Conservation (phyloP, 1,140 invertebrate species). For the Reticulitermes speratus region DNA sequence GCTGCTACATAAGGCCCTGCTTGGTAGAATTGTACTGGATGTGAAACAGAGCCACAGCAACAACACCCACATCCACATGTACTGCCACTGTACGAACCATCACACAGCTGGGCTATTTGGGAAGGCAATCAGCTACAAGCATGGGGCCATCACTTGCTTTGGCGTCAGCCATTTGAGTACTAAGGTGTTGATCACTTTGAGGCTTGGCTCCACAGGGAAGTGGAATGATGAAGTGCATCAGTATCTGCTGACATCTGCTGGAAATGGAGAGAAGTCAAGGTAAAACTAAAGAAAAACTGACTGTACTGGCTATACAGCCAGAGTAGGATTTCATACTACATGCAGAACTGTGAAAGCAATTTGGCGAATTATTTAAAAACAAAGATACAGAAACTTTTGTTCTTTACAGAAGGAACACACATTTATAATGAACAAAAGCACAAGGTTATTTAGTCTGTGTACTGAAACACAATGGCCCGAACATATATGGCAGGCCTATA, state of each 20-base stretch:
- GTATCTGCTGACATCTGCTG: constrained; percentile 28
- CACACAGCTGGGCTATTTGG: background rate
- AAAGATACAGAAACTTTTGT: too few relatives aligned
- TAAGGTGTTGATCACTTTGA: background rate
- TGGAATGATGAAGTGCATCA: constrained; percentile 26
- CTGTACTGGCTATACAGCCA: too few relatives aligned
- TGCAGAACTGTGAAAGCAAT: too few relatives aligned
- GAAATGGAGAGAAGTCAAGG: background rate
- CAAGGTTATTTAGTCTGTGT: too few relatives aligned
- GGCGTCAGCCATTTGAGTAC: constrained; percentile 42
- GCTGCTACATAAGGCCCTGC: constrained; percentile 51
- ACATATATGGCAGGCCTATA: too few relatives aligned
- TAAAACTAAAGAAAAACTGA: background rate
- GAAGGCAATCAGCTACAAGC: constrained; percentile 30
- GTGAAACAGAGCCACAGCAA: constrained; percentile 41
- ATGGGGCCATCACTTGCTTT: constrained; percentile 48
- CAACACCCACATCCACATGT: constrained; percentile 45
- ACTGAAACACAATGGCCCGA: too few relatives aligned
- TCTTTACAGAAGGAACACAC: too few relatives aligned
- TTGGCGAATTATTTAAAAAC: too few relatives aligned
- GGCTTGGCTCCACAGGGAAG: background rate
- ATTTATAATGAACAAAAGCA: too few relatives aligned
- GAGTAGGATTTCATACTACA: too few relatives aligned
- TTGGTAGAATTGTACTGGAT: constrained; percentile 50
- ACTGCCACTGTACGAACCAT: constrained; percentile 45